Evolutionary conservation across 2,888 invertebrate species (phyloP), one percentile per base, ranked within the genome.

Genomic region (Villa cingulata): DNA sequence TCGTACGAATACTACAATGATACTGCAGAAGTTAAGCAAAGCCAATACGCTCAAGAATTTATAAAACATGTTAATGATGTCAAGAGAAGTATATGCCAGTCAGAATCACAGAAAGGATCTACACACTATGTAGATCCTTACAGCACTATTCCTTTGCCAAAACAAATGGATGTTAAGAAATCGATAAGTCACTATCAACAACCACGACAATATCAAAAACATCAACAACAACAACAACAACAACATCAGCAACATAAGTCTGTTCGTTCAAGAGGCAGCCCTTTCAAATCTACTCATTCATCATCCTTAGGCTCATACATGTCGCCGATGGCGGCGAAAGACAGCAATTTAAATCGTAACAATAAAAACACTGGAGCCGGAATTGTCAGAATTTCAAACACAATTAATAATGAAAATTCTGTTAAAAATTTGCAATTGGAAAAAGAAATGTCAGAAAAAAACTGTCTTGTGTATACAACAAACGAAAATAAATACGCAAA

Each of bases 51-150:
- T 1, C 66, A 69, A 55, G 69, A 70, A 48, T 70, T 70, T 48
- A 68, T 70, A 36, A 70, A 69, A 52, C 69, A 70, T 51, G 66
- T 70, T 0, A 68, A 64, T 49, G 69, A 70, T 55, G 69, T 70
- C 1, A 69, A 69, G 48, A 62, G 65, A 16, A 66, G 68, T 49
- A 65, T 67, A 34, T 67, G 66, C 49, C 68, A 68, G 37, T 64
- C 68, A 0, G 66, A 18, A 18, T 7, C 34, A 34, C 12, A 34
- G 12, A 57, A 65, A 29, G 62, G 44, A 5, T 61, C 48, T 55
- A 44, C 52, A 54, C 45, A 19, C 17, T 37, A 32, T 15, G 17
- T 15, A 12, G 46, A 51, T 48, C 41, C 51, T 10, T 51, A 49
- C 20, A 46, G 48, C 7, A 44, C 51, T 6, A 37, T 48, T 39